These are phyloP conservation scores for Resseliella maxima DNA, from an alignment of 2,888 invertebrate species.

Conservation along the genomic window DNA sequence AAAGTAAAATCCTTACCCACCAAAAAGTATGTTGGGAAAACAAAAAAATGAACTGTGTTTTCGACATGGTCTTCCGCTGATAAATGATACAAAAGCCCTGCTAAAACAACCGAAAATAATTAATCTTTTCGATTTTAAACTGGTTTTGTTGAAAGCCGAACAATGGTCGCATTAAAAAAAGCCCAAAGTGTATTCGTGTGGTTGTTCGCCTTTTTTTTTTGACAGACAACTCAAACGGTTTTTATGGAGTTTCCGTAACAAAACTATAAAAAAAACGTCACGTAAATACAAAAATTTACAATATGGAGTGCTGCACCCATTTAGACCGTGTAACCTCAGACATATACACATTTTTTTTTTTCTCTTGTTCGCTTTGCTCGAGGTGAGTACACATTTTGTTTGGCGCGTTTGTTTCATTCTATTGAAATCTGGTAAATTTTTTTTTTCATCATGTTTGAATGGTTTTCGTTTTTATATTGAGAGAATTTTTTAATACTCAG, in stretches of 20 bases:
- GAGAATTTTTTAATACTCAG: not conserved
- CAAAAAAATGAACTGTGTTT: not conserved
- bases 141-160: constrained; percentile 8
- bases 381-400: not conserved
- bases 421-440: not conserved
- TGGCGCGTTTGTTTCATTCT: not conserved
- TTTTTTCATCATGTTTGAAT: not conserved
- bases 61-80: constrained; percentile 29
- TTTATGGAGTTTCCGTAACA: not conserved
- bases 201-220: not conserved
- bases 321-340: not conserved
- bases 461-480: not conserved
- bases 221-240: not conserved
- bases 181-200: constrained; percentile 1
- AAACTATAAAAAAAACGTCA: not conserved
- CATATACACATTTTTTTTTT: not conserved
- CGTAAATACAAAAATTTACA: not conserved
- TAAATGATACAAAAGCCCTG: constrained; percentile 17
- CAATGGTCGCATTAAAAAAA: not conserved
- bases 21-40: not conserved
- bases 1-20: not conserved
- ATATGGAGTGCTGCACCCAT: not conserved
- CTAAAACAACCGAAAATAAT: constrained; percentile 40
- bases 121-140: constrained; percentile 49
- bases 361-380: not conserved